Base-by-base conservation (phyloP, 92 coral and sea anemone genomes). In the Parazoanthus swiftii region DNA sequence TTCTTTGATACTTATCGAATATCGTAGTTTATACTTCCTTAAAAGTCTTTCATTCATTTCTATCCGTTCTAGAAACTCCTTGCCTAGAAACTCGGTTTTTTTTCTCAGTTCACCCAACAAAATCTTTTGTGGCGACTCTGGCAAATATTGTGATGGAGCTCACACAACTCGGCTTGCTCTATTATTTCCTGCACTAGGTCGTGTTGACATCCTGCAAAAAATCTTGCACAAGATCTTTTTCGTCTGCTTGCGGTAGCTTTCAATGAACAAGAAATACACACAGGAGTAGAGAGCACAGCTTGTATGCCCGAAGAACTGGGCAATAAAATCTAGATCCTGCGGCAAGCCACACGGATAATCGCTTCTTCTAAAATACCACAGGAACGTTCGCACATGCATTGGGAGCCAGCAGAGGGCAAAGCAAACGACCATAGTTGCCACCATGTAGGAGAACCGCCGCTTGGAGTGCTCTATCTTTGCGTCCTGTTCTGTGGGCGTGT, bases 371-470 rank as follows among this genome's bases (percentile, higher is more conserved):
- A 84, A 84, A 20, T 84, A 73, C 87, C 87, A 84, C 78, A 84
- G 38, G 48, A 84, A 84, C 37, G 87, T 84, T 33, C 79, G 79
- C 37, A 84, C 87, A 56, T 84, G 87, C 87, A 84, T 84, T 21
- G 87, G 87, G 14, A 84, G 87, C 87, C 87, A 84, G 29, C 87
- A 84, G n/a, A 84, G n/a, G 6, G 87, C 87, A 84, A 84, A 84
- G 79, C 87, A 84, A 10, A 51, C 77, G 6, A 73, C 74, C 77
- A 84, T 73, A 46, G 48, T 48, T 25, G 87, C 87, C 14, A 84
- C 87, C 87, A 84, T 84, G 77, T 84, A 43, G 3, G 77, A 51
- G 2, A 84, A 48, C 79, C 72, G 87, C 36, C 75, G 46, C 79
- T 71, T 84, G 79, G 87, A 70, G 25, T 38, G 87, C 68, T 84